Base-by-base conservation (phyloP, 2,113 vertebrate genomes). In the Neolamprologus toae region DNA sequence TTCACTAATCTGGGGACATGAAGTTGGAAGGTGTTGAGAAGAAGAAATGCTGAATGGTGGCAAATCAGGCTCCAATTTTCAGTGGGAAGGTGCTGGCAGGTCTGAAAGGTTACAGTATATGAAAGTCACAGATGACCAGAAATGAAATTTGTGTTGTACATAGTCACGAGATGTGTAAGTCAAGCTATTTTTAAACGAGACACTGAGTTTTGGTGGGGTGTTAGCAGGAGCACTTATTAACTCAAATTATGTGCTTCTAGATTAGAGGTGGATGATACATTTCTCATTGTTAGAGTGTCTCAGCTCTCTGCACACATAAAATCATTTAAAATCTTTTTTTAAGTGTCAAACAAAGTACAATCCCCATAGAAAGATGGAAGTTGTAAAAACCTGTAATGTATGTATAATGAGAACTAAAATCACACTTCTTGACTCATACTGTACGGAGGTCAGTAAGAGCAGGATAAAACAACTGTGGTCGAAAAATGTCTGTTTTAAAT, bases 371-470 rank as follows among this genome's bases (percentile, higher is more conserved):
- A 76, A 47, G 23, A 10, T 3, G 1, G 14, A 45, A 2, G 9
- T 28, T 47, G 40, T 28, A 28, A 76, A 76, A 47, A 76, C 14
- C 23, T 76, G 42, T n/a, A 49, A 31, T 19, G 23, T 19, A 76
- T 49, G 16, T 49, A 49, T 49, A 49, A 49, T 78, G 16, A 26
- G 16, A 76, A 13, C 16, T 21, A 21, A 21, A 21, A 21, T 21
- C 21, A 21, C 53, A 80, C n/a, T 55, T 90, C 53, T 45, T 49
- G 26, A n/a, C 16, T 53, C 10, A 37, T 42, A 51, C 66, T 61
- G 19, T 40, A 55, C 66, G 14, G 28, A 42, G 68, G 71, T 78
- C 33, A 82, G 0, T 49, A 49, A 47, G 42, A 76, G 28, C 8
- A 11, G 23, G 26, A 13, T 19, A 51, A 49, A 78, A 78, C 17